phyloP scores from a whole-genome alignment of 2,888 invertebrate species.

The Coelopa pilipes region DNA sequence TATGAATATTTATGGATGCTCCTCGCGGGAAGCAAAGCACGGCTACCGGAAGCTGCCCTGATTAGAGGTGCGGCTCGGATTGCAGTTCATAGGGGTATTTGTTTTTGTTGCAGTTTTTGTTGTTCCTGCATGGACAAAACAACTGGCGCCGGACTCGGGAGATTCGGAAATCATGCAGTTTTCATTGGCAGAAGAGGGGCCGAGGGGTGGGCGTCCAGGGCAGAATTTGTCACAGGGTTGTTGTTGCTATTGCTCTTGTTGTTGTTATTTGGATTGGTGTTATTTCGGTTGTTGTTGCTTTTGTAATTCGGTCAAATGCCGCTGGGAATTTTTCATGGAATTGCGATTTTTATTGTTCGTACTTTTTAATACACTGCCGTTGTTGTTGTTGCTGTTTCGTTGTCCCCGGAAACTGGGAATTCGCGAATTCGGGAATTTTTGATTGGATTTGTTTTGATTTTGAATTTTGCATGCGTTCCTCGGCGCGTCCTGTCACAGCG shows the following conservation, averaged over 20 bases:
- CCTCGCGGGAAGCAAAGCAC: slow-evolving; percentile 55
- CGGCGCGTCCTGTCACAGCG: too few species aligned
- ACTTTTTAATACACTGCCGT: too few species aligned
- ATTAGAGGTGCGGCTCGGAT: slow-evolving; percentile 54
- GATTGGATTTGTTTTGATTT: neutral
- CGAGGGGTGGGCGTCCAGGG: too few species aligned
- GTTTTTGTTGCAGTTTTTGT: neutral
- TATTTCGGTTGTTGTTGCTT: neutral
- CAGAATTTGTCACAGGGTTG: neutral
- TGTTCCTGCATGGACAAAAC: neutral
- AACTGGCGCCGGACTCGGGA: neutral
- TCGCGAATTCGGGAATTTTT: neutral
- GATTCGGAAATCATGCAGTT: neutral
- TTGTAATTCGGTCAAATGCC: slow-evolving; percentile 24
- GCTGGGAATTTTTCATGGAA: slow-evolving; percentile 25
- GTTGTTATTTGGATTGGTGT: neutral
- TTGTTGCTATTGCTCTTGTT: too few species aligned
- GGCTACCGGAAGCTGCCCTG: slow-evolving; percentile 59
- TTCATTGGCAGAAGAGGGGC: neutral
- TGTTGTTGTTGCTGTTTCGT: too few species aligned
- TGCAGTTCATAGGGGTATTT: too few species aligned
- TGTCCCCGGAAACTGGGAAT: neutral
- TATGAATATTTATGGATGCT: slow-evolving; percentile 61
- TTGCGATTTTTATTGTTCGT: slow-evolving; percentile 20
- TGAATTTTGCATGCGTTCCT: too few species aligned